phyloP scores from a whole-genome alignment of 2,888 invertebrate species.

The Chloroclysta siterata region DNA sequence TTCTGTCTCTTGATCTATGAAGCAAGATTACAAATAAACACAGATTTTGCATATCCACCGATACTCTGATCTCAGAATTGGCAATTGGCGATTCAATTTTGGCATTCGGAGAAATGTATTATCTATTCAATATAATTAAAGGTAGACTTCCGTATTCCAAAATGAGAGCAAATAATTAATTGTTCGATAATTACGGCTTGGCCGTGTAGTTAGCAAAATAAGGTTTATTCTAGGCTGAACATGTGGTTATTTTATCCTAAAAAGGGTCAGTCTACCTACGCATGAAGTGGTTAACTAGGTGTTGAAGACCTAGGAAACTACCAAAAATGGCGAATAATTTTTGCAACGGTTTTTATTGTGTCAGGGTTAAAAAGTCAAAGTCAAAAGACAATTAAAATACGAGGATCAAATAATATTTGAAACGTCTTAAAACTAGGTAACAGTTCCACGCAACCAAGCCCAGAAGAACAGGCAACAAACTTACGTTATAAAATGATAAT shows the following conservation, averaged over 20 bases:
- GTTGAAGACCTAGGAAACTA: no score
- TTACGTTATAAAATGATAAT: no score
- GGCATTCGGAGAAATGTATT: slow-evolving; percentile 17
- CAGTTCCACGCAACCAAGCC: no score
- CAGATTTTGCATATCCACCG: slow-evolving; percentile 45
- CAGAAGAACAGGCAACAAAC: no score
- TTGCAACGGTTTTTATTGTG: no score
- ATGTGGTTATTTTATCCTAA: background rate
- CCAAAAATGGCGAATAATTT: no score
- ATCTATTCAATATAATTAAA: slow-evolving; percentile 3
- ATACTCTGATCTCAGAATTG: slow-evolving; percentile 34
- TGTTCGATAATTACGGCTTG: slow-evolving; percentile 3
- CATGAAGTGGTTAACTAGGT: no score
- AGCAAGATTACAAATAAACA: slow-evolving; percentile 45
- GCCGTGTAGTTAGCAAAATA: slow-evolving; percentile 1
- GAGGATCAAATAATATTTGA: no score
- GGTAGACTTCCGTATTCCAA: slow-evolving; percentile 8
- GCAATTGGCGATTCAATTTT: slow-evolving; percentile 26
- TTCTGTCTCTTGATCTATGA: slow-evolving; percentile 36
- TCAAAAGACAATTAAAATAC: no score
- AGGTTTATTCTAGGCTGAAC: background rate
- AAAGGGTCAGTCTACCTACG: no score
- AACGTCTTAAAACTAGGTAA: no score
- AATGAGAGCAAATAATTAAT: slow-evolving; percentile 13
- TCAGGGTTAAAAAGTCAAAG: no score